These are phyloP conservation scores for Anas georgica DNA, from an alignment of 2,797 vertebrate genomes.

Conservation along the genomic window DNA sequence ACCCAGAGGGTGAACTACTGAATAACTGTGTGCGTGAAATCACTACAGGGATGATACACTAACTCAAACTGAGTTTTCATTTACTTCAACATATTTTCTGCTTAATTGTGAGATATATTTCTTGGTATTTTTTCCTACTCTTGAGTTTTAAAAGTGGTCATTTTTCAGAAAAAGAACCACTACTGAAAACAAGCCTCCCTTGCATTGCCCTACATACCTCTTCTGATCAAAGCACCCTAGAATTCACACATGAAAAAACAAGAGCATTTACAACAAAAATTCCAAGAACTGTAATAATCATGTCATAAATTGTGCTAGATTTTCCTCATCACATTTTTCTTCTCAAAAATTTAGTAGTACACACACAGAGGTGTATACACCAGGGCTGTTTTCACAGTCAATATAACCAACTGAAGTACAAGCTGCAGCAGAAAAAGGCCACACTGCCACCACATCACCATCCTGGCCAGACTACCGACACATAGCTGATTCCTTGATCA, in stretches of 20 bases:
- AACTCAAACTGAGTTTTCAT: background rate
- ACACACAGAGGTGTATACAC: background rate
- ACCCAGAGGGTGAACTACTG: background rate
- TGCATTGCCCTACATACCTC: background rate
- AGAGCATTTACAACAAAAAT: background rate
- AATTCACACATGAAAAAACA: background rate
- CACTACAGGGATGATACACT: background rate
- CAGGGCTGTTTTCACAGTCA: conserved; percentile 11
- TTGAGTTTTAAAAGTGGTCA: background rate
- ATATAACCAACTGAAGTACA: background rate
- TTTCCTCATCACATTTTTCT: background rate
- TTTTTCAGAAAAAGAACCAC: background rate
- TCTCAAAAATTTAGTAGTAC: background rate
- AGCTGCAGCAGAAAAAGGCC: background rate
- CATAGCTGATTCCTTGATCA: background rate
- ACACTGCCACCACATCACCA: background rate
- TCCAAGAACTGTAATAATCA: background rate
- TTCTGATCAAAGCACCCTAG: background rate
- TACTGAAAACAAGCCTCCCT: background rate
- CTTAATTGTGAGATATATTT: background rate
- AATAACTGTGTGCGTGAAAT: background rate
- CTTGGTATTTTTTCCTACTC: background rate
- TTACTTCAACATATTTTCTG: background rate
- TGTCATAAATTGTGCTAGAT: background rate
- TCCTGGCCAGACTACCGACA: background rate